A percentile compares a stretch with the other conserved stretches of the same genome.
Conservation (phyloP, 1,140 invertebrate species). For the Bombus cullumanus region DNA sequence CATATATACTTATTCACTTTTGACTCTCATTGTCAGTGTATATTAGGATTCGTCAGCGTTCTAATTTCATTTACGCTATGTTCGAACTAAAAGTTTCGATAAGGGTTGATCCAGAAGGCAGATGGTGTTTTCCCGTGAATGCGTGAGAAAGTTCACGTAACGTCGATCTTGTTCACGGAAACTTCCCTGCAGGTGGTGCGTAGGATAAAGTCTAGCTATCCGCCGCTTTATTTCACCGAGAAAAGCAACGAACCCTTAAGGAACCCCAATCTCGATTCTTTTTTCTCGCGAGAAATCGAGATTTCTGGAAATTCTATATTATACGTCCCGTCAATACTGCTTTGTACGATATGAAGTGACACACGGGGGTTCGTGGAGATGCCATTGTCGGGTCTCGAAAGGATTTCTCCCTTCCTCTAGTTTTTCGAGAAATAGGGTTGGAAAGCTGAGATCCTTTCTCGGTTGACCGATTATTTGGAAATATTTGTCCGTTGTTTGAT, state of each 20-base stretch:
- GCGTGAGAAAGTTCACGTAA: slow-evolving; percentile 73
- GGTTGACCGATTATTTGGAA: slow-evolving; percentile 74
- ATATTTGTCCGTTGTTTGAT: slow-evolving; percentile 71
- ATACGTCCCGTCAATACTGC: slow-evolving; percentile 49
- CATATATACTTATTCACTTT: no score
- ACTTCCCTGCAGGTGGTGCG: slow-evolving; percentile 51
- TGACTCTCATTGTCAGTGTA: background rate
- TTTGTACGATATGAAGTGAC: slow-evolving; percentile 62
- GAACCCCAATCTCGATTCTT: slow-evolving; percentile 58
- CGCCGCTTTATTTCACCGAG: slow-evolving; percentile 54
- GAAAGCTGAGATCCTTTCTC: slow-evolving; percentile 64
- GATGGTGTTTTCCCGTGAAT: slow-evolving; percentile 29
- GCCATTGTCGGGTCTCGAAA: slow-evolving; percentile 60
- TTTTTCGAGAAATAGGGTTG: slow-evolving; percentile 60
- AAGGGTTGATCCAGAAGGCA: slow-evolving; percentile 27
- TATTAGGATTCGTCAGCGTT: background rate
- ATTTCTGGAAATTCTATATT: slow-evolving; percentile 75
- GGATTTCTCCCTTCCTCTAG: slow-evolving; percentile 57
- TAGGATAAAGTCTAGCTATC: slow-evolving; percentile 49
- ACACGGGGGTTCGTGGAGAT: slow-evolving; percentile 41
- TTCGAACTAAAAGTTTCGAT: background rate
- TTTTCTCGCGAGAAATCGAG: slow-evolving; percentile 61
- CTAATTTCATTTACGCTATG: background rate
- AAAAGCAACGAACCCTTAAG: slow-evolving; percentile 66
- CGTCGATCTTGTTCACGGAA: slow-evolving; percentile 40